Conservation (phyloP, 2,888 invertebrate genomes). For the Agriotes lineatus region DNA sequence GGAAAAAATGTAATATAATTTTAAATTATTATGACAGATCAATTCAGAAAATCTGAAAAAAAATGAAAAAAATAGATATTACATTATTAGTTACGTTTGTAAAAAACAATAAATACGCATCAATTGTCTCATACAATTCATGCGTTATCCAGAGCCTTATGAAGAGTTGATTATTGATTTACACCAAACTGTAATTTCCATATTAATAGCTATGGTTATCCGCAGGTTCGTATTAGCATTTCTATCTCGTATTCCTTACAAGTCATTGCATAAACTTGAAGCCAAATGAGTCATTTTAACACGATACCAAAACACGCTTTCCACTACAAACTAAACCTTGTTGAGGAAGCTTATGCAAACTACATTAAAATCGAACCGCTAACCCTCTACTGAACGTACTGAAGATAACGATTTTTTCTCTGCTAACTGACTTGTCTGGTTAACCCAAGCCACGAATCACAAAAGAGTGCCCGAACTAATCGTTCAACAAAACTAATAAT, state of each 20-base stretch:
- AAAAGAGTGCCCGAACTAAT: conserved; percentile 9
- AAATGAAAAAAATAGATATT: too few species aligned
- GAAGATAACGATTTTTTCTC: conserved; percentile 1
- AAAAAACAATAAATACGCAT: too few species aligned
- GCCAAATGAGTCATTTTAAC: conserved; percentile 18
- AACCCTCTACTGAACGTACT: neutral
- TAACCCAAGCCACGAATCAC: neutral
- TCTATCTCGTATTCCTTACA: conserved; percentile 13
- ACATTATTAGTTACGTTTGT: too few species aligned
- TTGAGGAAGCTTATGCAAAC: conserved; percentile 5
- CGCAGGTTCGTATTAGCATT: conserved; percentile 17
- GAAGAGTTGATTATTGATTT: neutral
- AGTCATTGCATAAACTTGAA: conserved; percentile 12
- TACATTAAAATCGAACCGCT: conserved; percentile 2
- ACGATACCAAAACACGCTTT: conserved; percentile 15
- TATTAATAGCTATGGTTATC: conserved; percentile 10
- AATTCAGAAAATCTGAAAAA: too few species aligned
- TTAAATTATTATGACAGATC: too few species aligned
- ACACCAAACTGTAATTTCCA: neutral
- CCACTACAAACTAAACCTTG: too few species aligned
- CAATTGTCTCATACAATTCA: too few species aligned
- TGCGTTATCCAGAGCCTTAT: neutral
- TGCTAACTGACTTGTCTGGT: too few species aligned
- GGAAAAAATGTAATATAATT: too few species aligned
- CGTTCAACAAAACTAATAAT: conserved; percentile 21